A percentile compares a stretch with the other conserved stretches of the same genome.
Conservation (phyloP, 2,113 vertebrate species). For the Leucoraja erinaceus region DNA sequence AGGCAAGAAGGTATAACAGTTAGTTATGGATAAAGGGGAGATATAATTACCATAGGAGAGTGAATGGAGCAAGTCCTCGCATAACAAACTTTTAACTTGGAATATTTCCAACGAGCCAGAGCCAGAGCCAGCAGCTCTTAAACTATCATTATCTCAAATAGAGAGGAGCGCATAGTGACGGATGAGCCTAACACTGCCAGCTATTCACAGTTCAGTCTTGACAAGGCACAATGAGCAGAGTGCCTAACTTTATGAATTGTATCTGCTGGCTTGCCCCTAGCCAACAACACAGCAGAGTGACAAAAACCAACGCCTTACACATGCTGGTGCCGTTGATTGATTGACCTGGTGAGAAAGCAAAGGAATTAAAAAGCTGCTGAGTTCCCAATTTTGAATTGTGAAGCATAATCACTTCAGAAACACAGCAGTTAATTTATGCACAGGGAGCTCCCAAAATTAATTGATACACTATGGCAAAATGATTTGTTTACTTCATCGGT, state of each 20-base stretch:
- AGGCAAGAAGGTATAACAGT: neutral
- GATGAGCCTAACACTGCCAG: neutral
- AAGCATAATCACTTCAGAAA: neutral
- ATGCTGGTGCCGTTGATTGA: neutral
- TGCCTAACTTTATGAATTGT: neutral
- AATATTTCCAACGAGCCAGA: conserved; percentile 12
- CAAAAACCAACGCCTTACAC: neutral
- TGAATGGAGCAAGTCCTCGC: neutral
- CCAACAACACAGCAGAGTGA: neutral
- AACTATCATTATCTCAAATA: neutral
- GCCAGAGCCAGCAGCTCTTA: neutral
- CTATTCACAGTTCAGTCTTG: neutral
- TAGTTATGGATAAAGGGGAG: neutral
- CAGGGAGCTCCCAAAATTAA: neutral
- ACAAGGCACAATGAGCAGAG: neutral
- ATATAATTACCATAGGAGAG: neutral
- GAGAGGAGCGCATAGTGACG: neutral
- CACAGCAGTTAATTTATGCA: neutral
- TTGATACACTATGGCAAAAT: neutral
- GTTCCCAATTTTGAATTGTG: neutral
- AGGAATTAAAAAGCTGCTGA: neutral
- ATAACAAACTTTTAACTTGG: conserved; percentile 7
- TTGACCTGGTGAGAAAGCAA: neutral
- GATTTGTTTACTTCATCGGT: neutral
- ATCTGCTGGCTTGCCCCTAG: neutral